Evolutionary conservation across 37 sponge, comb jelly and placozoan species (phyloP), one percentile per base, ranked within the genome.

Genomic region (Eunapius fragilis): DNA sequence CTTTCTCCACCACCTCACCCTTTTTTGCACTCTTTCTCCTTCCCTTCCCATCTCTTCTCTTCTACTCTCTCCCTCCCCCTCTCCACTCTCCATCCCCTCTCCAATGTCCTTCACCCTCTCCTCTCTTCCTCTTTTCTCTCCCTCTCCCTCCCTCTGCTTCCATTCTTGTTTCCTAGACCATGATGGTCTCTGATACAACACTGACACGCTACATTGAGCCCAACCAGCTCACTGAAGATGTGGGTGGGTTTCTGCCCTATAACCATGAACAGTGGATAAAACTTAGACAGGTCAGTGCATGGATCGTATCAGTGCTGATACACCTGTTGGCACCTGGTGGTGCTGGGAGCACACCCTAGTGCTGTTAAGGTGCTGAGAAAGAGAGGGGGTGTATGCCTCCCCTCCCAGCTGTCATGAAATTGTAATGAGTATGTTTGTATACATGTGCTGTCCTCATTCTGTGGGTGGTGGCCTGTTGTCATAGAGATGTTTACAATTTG

Each of bases 181-280:
- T 89, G 19, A 86, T 72, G 47, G 50, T 93, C 7, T 75, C 86
- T 0, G 78, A 86, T 12, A 69, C 80, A 9, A 92, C 91, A 76
- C 93, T 96, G 74, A 68, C 58, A 13, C 86, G 88, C 3, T 83
- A 93, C 69, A 74, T 96, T 3, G 91, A 89, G 25, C 13, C 41
- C 47, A 87, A 85, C 28, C 96, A 96, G 84, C 38, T 96, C 58
- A 90, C 96, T 22, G 37, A 47, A 45, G 96, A 92, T 67, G 79
- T 96, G 3, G 96, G 93, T 25, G 96, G 96, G 0, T 75, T 85
- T 50, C 81, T 96, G 37, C 93, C 91, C 0, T 96, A 96, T 84
- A 90, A 88, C 76, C 96, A 96, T 78, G 70, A 85, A 23, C 85
- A 93, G 76, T 96, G 96, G 96, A 88, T 96, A 37, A 87, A 79